Percentiles rank a stretch among this genome's conserved stretches.
Conservation (phyloP, 2,113 vertebrate genomes). For the Orthonyx spaldingii region DNA sequence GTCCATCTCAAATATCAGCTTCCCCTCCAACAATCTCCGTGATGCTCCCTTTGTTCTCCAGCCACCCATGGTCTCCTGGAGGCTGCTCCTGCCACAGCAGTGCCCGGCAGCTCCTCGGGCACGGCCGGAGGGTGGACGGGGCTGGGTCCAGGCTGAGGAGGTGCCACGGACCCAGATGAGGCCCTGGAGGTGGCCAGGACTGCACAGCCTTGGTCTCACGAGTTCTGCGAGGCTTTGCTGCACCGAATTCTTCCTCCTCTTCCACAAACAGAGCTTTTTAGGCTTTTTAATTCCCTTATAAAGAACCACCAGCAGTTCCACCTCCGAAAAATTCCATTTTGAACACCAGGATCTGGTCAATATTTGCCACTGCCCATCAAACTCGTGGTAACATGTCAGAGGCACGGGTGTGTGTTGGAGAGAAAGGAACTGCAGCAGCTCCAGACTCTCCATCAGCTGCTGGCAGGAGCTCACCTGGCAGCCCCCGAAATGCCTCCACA, state of each 20-base stretch:
- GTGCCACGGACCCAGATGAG: background rate
- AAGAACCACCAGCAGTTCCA: background rate
- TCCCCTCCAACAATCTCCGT: background rate
- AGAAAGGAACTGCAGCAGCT: background rate
- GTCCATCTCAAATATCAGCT: slow-evolving; percentile 28
- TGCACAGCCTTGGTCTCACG: accelerated
- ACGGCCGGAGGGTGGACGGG: background rate
- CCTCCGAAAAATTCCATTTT: background rate
- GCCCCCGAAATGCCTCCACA: accelerated
- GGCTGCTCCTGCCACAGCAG: background rate
- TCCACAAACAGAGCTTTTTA: background rate
- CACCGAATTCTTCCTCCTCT: background rate
- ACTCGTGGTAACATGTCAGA: accelerated
- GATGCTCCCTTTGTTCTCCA: background rate
- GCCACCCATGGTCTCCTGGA: slow-evolving; percentile 35
- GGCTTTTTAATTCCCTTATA: background rate
- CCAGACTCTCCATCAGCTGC: background rate
- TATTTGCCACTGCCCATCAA: background rate
- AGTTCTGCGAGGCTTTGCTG: background rate
- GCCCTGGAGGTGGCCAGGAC: background rate
- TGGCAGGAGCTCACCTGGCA: background rate
- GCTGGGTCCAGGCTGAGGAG: background rate
- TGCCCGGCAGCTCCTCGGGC: background rate
- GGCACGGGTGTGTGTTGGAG: accelerated
- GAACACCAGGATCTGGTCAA: background rate